Evolutionary conservation across 2,797 vertebrate species (phyloP).

Genomic region (Falco berigora): DNA sequence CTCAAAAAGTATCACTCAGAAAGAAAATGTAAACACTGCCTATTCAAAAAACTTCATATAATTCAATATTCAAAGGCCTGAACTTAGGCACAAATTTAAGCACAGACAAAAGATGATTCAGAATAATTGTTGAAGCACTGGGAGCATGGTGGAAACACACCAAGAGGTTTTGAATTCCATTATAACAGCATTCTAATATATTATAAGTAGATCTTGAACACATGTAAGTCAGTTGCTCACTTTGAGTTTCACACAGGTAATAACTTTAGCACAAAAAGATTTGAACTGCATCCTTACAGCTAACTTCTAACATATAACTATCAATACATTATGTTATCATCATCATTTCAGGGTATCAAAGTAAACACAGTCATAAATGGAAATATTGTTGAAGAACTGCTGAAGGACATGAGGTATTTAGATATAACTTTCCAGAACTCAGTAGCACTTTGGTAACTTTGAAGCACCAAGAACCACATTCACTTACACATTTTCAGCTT

Average conservation of each 20-base stretch:
- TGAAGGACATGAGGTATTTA: background rate
- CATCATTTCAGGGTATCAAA: background rate
- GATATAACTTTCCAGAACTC: background rate
- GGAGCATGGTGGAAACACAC: background rate
- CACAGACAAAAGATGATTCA: background rate
- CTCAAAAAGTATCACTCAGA: background rate
- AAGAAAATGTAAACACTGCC: background rate
- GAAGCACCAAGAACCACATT: background rate
- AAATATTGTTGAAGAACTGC: background rate
- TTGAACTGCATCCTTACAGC: background rate
- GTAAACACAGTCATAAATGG: background rate
- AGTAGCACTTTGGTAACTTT: background rate
- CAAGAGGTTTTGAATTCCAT: background rate
- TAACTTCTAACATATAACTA: background rate
- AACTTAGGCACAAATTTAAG: background rate
- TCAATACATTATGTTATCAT: background rate
- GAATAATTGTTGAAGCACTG: background rate
- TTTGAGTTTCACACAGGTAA: background rate
- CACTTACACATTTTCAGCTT: background rate
- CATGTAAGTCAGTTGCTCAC: background rate
- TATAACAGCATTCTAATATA: background rate
- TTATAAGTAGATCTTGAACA: background rate
- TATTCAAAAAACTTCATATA: background rate
- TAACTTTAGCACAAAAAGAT: background rate
- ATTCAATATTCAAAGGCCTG: background rate